Base-by-base conservation (phyloP, 2,888 invertebrate genomes). In the Abrostola triplasia region DNA sequence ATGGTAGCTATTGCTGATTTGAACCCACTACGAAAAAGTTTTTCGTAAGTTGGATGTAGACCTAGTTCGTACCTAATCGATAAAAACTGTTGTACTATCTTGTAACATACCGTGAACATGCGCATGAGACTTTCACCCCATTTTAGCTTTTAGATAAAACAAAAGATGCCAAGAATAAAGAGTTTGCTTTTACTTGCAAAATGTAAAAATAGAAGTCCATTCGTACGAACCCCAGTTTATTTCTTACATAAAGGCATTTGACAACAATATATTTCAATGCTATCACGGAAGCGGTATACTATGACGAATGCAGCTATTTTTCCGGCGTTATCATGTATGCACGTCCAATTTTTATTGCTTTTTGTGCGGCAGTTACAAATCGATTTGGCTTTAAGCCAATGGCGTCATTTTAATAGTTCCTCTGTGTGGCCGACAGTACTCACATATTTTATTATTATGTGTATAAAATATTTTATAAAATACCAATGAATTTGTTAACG, bases 381-480 rank as follows among this genome's bases (percentile, higher is more conserved):
- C 93, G 93, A 93, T 93, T 93, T 93, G 93, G 93, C 91, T 88
- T 87, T 78, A 88, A 85, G 92, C 93, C 93, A 93, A 91, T 89
- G 81, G 88, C 88, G 82, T 92, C 88, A 92, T 91, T 93, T 91
- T 92, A 92, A 92, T 90, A 90, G 91, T 87, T 85, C 82, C 84
- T 87, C 88, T 88, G 84, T 86, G 84, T 75, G 76, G 79, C 71
- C 77, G 78, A 82, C 84, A 80, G 76, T 79, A 74, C 73, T 79
- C 75, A 78, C 73, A 82, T 81, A 81, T 77, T 78, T 81, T 77
- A 80, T 77, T 58, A 76, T 80, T 74, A 80, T 60, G 52, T 73
- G 64, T 67, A 64, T 70, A 69, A 65, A 66, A 70, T 73, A 73
- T 72, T 75, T 62, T 51, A 38, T 37, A n/a, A 51, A 51, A 37